phyloP scores from a whole-genome alignment of 2,888 invertebrate species.

The Hypomecis atomaria region DNA sequence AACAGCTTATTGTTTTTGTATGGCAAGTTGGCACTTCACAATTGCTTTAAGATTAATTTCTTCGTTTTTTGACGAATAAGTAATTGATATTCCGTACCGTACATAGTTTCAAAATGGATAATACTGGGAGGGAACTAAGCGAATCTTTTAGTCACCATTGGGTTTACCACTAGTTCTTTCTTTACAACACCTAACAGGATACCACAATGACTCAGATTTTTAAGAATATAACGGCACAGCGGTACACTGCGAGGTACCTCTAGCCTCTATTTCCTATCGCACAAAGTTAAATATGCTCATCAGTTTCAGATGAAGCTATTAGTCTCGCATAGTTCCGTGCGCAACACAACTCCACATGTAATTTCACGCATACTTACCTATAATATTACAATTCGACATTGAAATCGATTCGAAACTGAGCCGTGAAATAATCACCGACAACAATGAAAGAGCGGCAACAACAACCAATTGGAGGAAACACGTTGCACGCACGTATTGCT shows the following conservation, averaged over 20 bases:
- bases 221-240: conserved; percentile 7
- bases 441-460: conserved; percentile 44
- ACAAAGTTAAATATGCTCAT: conserved; percentile 4
- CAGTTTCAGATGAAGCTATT: conserved; percentile 8
- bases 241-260: not conserved
- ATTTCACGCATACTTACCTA: conserved; percentile 25
- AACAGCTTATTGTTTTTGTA: too few species aligned
- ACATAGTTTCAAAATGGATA: conserved; percentile 4
- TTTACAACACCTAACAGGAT: conserved; percentile 6
- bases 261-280: not conserved
- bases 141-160: conserved; percentile 6
- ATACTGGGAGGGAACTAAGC: conserved; percentile 1
- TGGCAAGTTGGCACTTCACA: too few species aligned
- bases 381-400: conserved; percentile 38
- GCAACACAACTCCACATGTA: conserved; percentile 15
- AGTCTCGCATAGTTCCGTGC: conserved; percentile 23
- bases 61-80: not conserved
- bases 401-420: conserved; percentile 42
- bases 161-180: conserved; percentile 4
- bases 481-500: conserved; percentile 55
- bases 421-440: conserved; percentile 38
- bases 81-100: conserved; percentile 4
- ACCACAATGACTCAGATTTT: conserved; percentile 9
- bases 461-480: conserved; percentile 55
- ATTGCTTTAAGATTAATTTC: too few species aligned